Percentiles rank a stretch among this genome's conserved stretches.
phyloP scores from a whole-genome alignment of 2,797 vertebrate genomes.

The Acanthurus leucopareius region DNA sequence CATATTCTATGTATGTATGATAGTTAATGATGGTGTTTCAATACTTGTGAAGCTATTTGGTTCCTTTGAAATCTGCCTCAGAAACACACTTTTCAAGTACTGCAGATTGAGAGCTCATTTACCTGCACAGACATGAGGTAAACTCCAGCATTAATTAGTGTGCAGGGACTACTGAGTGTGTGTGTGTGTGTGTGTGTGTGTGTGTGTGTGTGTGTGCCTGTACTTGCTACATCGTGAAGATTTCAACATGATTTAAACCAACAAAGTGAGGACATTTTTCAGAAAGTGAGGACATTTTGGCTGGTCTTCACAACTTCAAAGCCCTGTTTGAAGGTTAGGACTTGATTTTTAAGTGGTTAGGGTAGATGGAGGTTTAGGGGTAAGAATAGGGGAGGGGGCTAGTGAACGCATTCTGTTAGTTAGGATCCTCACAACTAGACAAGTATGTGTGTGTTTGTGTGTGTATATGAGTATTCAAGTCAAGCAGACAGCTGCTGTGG shows the following conservation, averaged over 20 bases:
- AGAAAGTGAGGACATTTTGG: too few species aligned
- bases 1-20: neutral
- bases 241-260: too few species aligned
- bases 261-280: too few species aligned
- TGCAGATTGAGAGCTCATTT: conserved; percentile 43
- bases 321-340: too few species aligned
- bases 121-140: conserved; percentile 54
- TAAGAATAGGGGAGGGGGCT: too few species aligned
- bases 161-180: conserved; percentile 9
- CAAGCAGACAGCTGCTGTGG: conserved; percentile 65
- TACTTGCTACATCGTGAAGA: too few species aligned
- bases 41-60: neutral
- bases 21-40: conserved; percentile 5
- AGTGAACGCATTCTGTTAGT: too few species aligned
- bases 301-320: too few species aligned
- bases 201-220: conserved; percentile 11
- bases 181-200: conserved; percentile 1
- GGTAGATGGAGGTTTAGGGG: too few species aligned
- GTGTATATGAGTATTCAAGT: conserved; percentile 17
- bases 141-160: conserved; percentile 64
- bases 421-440: too few species aligned
- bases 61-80: conserved; percentile 13
- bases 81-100: conserved; percentile 16
- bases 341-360: too few species aligned
- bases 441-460: too few species aligned